Evolutionary conservation across 2,888 invertebrate genomes (phyloP), one percentile per base, ranked within the genome.

Genomic region (Zygothrica quintamaculata): DNA sequence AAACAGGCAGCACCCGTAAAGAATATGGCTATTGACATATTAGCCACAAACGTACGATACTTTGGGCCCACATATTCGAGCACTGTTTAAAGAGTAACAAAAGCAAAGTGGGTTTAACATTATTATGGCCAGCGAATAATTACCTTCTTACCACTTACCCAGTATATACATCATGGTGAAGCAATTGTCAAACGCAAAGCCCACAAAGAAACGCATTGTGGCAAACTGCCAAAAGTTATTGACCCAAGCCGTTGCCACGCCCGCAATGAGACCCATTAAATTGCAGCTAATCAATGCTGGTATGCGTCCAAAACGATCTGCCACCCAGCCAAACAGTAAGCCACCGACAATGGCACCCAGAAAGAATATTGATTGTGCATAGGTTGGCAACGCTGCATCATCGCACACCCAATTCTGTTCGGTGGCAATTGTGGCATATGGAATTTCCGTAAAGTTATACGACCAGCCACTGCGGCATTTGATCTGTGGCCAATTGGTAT

Each of bases 151-250:
- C n/a, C n/a, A n/a, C 94, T 94, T 91, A 97, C 97, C 96, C 76
- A 97, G 92, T 88, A 97, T 97, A 79, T 97, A 97, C 96, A 97
- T 97, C 96, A 97, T 97, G 18, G 96, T 96, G 90, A 96, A 97
- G 87, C 96, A 96, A 91, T 96, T 97, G 90, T 97, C 97, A 85
- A 96, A 97, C 1, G 96, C 96, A 88, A 97, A 93, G 4, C 97
- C 97, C 1, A 97, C 95, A 47, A 97, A 92, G 91, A 97, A 97
- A 42, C 97, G 92, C 90, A 96, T 96, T 0, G 95, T 87, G 1
- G 95, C 94, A 89, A 97, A 97, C 1, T 94, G 92, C 94, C 94
- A 94, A 89, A 97, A 96, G 26, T 93, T 94, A 43, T 92, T 90
- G 61, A 94, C 93, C 89, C 95, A 95, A 0, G 95, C 94, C 0